These are phyloP conservation scores for Oasisia sp. DNA, from an alignment of 2,888 invertebrate genomes.

Conservation along the genomic window DNA sequence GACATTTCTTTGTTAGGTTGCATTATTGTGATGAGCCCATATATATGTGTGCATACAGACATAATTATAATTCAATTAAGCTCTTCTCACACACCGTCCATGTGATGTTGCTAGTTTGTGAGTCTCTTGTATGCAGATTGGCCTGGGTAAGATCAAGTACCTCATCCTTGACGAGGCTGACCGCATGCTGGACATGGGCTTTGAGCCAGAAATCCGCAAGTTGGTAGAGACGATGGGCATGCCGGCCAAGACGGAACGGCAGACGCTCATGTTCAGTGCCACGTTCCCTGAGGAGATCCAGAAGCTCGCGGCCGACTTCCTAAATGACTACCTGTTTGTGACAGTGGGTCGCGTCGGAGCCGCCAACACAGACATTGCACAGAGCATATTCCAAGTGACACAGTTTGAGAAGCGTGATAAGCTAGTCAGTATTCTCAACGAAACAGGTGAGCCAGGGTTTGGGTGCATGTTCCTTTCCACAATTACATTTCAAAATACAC, in stretches of 20 bases:
- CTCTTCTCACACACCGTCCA: no score
- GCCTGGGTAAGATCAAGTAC: conserved; percentile 71
- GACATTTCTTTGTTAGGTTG: no score
- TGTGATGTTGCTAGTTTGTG: no score
- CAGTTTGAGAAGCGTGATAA: conserved; percentile 80
- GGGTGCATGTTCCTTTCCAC: neutral
- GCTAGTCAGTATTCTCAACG: conserved; percentile 75
- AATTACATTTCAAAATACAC: no score
- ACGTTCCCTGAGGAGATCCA: conserved; percentile 82
- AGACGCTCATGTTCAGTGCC: conserved; percentile 81
- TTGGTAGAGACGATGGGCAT: conserved; percentile 57
- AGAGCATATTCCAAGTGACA: conserved; percentile 70
- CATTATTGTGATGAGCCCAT: no score
- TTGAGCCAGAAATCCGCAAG: conserved; percentile 65
- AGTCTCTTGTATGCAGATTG: conserved; percentile 48
- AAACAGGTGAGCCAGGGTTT: conserved; percentile 50
- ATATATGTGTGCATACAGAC: no score
- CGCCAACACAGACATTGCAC: conserved; percentile 90
- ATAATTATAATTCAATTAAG: no score
- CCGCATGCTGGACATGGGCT: conserved; percentile 82
- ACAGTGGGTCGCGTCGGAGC: conserved; percentile 92
- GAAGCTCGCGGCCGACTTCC: conserved; percentile 80
- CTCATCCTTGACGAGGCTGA: conserved; percentile 87
- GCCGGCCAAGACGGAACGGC: conserved; percentile 59
- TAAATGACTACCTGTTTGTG: conserved; percentile 75